Evolutionary conservation across 2,797 vertebrate genomes (phyloP).

Genomic region (Poeciliopsis infans): DNA sequence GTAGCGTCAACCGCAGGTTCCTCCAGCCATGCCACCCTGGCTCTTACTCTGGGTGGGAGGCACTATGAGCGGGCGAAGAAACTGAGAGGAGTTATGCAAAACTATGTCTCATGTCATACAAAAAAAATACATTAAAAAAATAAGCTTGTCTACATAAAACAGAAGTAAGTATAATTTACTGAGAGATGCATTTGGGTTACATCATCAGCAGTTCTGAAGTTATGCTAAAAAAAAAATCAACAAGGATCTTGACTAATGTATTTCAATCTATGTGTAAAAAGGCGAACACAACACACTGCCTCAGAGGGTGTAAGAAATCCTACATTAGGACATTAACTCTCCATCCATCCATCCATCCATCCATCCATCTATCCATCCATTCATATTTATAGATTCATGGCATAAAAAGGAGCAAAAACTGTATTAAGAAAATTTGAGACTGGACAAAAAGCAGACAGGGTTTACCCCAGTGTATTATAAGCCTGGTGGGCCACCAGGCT

Average conservation of each 20-base stretch:
- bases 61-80: slow-evolving; percentile 30
- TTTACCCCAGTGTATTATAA: too few relatives aligned
- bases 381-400: background rate
- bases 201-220: background rate
- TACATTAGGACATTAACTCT: background rate
- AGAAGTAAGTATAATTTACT: background rate
- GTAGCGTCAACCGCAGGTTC: slow-evolving; percentile 51
- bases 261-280: background rate
- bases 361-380: background rate
- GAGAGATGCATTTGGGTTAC: background rate
- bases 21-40: slow-evolving; percentile 40
- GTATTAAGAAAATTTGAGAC: too few relatives aligned
- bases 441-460: too few relatives aligned
- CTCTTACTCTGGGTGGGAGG: slow-evolving; percentile 33
- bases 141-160: background rate
- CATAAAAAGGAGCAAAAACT: too few relatives aligned
- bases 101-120: slow-evolving; percentile 7
- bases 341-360: background rate
- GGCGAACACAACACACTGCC: background rate
- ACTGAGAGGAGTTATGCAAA: slow-evolving; percentile 5
- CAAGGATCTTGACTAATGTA: background rate
- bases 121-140: slow-evolving; percentile 2
- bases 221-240: background rate
- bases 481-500: too few relatives aligned
- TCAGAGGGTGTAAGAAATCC: background rate